Evolutionary conservation across 2,113 vertebrate species (phyloP).

Genomic region (Motacilla tschutschensis): DNA sequence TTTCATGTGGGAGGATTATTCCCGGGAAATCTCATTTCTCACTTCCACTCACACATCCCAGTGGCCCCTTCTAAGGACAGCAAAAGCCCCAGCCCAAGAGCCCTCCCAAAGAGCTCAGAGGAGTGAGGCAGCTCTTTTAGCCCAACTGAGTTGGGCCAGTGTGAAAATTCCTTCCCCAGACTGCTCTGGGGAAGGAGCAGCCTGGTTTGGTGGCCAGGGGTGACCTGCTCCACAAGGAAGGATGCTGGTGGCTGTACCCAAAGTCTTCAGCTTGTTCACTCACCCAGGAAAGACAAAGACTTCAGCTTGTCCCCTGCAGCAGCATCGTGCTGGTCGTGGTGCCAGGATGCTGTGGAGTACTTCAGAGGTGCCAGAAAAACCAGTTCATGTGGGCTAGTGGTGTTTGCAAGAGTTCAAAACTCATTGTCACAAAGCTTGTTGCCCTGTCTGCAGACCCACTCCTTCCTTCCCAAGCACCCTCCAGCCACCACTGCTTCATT

Average conservation of each 20-base stretch:
- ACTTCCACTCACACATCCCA: not conserved
- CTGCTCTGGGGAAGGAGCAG: not conserved
- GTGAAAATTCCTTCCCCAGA: not conserved
- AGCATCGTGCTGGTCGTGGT: accelerated
- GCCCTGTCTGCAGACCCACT: not conserved
- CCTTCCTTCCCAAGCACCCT: not conserved
- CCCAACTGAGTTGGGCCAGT: accelerated
- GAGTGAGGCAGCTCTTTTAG: not conserved
- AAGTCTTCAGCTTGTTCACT: not conserved
- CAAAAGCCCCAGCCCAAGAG: not conserved
- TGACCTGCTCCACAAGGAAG: not conserved
- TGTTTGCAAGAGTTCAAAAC: not conserved
- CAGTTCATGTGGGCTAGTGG: not conserved
- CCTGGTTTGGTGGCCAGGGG: not conserved
- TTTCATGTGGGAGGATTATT: not conserved
- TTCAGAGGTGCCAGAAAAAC: not conserved
- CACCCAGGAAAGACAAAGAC: not conserved
- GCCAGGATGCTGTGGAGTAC: not conserved
- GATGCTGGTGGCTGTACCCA: not conserved
- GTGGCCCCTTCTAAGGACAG: not conserved
- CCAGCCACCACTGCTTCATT: not conserved
- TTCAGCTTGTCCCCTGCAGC: not conserved
- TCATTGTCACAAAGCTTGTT: not conserved
- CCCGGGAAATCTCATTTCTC: slow-evolving; percentile 12
- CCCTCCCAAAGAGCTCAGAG: not conserved